These are phyloP conservation scores for Scaptomyza hsui DNA, from an alignment of 1,140 invertebrate genomes.

Conservation along the genomic window DNA sequence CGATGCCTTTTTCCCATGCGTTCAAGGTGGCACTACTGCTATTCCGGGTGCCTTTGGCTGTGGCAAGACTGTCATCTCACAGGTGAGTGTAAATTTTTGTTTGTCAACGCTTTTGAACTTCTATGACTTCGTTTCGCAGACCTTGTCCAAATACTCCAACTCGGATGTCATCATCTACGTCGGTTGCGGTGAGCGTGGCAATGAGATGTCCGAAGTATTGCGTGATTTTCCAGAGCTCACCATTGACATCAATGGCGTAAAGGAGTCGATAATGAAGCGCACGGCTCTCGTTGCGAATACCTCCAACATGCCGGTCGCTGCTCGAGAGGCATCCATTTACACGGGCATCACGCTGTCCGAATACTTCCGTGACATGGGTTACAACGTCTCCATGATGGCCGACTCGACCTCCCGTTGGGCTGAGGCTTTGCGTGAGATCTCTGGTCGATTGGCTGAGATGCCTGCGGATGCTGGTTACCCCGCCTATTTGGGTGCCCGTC, in stretches of 20 bases:
- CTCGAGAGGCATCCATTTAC: constrained; percentile 99
- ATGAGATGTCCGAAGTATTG: constrained; percentile 95
- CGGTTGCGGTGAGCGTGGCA: constrained; percentile 98
- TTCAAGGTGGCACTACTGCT: constrained; percentile 99
- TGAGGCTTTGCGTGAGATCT: constrained; percentile 99
- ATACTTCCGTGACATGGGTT: constrained; percentile 99
- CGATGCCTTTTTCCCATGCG: constrained; percentile 98
- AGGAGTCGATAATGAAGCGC: constrained; percentile 99
- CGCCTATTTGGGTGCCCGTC: constrained; percentile 97
- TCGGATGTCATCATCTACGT: constrained; percentile 99
- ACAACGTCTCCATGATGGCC: constrained; percentile 99
- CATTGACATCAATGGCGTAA: constrained; percentile 97
- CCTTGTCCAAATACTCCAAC: constrained; percentile 99
- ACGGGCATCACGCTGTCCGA: constrained; percentile 98
- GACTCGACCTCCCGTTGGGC: constrained; percentile 99
- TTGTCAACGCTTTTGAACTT: constrained; percentile 81
- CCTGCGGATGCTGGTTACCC: constrained; percentile 99
- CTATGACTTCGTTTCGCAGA: constrained; percentile 88
- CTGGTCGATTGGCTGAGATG: constrained; percentile 99
- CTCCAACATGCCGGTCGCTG: constrained; percentile 99
- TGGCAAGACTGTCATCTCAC: constrained; percentile 86
- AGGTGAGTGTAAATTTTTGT: constrained; percentile 73
- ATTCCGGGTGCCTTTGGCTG: constrained; percentile 97
- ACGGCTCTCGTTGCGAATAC: constrained; percentile 99
- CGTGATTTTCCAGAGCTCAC: constrained; percentile 99